Conservation (phyloP, 2,888 invertebrate genomes). For the Anaspis maculata region DNA sequence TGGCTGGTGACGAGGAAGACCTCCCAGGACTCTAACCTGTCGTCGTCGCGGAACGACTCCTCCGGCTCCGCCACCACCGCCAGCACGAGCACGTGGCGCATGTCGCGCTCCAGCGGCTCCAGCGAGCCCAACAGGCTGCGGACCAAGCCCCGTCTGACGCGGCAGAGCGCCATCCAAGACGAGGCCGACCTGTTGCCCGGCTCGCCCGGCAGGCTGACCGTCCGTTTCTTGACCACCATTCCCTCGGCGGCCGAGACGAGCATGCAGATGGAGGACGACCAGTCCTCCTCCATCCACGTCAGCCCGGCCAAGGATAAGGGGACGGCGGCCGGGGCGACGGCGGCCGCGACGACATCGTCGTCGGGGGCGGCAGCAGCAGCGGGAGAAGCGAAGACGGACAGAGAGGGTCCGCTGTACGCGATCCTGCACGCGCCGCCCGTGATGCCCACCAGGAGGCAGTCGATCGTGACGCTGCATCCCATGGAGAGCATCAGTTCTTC, state of each 20-base stretch:
- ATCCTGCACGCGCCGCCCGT: conserved; percentile 36
- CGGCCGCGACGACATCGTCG: conserved; percentile 37
- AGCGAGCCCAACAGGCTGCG: conserved; percentile 45
- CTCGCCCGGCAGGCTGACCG: conserved; percentile 46
- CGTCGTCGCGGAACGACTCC: conserved; percentile 85
- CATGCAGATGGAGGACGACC: conserved; percentile 59
- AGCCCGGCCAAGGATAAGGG: conserved; percentile 37
- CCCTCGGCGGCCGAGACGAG: conserved; percentile 67
- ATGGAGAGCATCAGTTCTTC: conserved; percentile 23
- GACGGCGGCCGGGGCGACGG: conserved; percentile 39
- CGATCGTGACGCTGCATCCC: conserved; percentile 41
- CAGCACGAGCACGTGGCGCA: conserved; percentile 82
- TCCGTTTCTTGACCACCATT: conserved; percentile 61
- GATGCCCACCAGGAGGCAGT: conserved; percentile 34
- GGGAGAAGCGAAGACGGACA: too few species aligned
- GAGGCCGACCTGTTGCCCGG: conserved; percentile 60
- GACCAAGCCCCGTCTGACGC: conserved; percentile 65
- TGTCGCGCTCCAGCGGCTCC: conserved; percentile 76
- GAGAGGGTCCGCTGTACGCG: conserved; percentile 38
- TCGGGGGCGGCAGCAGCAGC: too few species aligned
- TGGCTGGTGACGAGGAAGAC: conserved; percentile 89
- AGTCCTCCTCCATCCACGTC: conserved; percentile 29
- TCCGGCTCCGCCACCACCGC: conserved; percentile 84
- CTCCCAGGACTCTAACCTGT: conserved; percentile 85
- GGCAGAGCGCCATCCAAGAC: conserved; percentile 73